phyloP scores from a whole-genome alignment of 2,888 invertebrate species.

The Dilophus febrilis region DNA sequence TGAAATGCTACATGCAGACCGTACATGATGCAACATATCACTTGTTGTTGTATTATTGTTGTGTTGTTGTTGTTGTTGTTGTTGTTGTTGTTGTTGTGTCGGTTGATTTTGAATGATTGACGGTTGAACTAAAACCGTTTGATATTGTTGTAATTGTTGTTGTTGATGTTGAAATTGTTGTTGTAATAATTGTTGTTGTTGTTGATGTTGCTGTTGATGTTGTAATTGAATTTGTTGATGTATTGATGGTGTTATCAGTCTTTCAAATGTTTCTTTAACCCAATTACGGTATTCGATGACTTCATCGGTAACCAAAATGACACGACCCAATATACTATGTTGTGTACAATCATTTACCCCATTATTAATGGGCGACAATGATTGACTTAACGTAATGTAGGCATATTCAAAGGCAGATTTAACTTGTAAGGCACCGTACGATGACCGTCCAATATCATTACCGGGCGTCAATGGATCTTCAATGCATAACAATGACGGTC shows the following conservation, averaged over 20 bases:
- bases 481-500: slow-evolving; percentile 87
- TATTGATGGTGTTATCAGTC: slow-evolving; percentile 11
- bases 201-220: too few relatives aligned
- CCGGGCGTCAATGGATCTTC: slow-evolving; percentile 93
- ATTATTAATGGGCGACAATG: slow-evolving; percentile 39
- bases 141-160: too few relatives aligned
- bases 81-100: slow-evolving; percentile 11
- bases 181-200: too few relatives aligned
- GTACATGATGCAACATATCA: slow-evolving; percentile 11
- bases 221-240: too few relatives aligned
- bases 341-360: slow-evolving; percentile 37
- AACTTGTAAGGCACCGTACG: slow-evolving; percentile 57
- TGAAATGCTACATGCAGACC: slow-evolving; percentile 25
- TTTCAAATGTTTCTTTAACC: slow-evolving; percentile 27
- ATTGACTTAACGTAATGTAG: slow-evolving; percentile 65
- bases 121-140: too few relatives aligned
- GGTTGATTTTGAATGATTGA: background rate
- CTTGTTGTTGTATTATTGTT: slow-evolving; percentile 6
- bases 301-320: slow-evolving; percentile 85
- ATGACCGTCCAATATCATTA: slow-evolving; percentile 95
- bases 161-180: too few relatives aligned
- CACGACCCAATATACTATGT: slow-evolving; percentile 66
- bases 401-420: slow-evolving; percentile 95
- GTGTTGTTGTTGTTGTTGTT: slow-evolving; percentile 14
- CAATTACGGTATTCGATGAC: slow-evolving; percentile 47